phyloP scores from a whole-genome alignment of 2,797 vertebrate genomes.

The Glossophaga mutica region DNA sequence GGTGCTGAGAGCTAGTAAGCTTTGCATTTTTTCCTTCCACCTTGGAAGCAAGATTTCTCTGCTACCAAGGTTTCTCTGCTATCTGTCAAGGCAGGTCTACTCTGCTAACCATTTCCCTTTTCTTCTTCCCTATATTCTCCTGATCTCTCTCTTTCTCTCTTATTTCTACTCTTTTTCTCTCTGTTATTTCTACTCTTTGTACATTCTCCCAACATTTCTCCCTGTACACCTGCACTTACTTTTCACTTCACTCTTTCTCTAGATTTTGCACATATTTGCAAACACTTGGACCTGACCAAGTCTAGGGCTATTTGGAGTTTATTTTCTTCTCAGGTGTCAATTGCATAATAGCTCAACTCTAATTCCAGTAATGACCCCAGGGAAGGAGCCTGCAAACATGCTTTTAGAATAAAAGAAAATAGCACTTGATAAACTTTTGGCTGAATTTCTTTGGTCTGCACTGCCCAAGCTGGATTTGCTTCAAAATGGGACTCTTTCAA shows the following conservation, averaged over 20 bases:
- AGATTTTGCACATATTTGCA: constrained; percentile 57
- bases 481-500: constrained; percentile 5
- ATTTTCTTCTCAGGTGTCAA: constrained; percentile 62
- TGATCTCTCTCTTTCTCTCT: neutral
- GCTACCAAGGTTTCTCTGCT: constrained; percentile 42
- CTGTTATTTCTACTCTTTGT: neutral
- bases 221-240: neutral
- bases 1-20: constrained; percentile 33
- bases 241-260: neutral
- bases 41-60: constrained; percentile 22
- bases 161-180: neutral
- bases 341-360: constrained; percentile 59
- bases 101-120: neutral
- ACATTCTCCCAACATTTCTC: neutral
- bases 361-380: constrained; percentile 48
- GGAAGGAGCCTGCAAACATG: constrained; percentile 37
- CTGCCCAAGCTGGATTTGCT: constrained; percentile 15
- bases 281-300: constrained; percentile 36
- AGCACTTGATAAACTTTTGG: constrained; percentile 51
- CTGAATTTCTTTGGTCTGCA: constrained; percentile 24
- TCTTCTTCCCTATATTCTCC: neutral
- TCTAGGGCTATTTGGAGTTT: constrained; percentile 1
- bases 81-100: constrained; percentile 46
- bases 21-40: neutral
- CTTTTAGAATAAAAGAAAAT: constrained; percentile 58